Conservation (phyloP, 2,888 invertebrate species). For the Drosophila kambysellisi region DNA sequence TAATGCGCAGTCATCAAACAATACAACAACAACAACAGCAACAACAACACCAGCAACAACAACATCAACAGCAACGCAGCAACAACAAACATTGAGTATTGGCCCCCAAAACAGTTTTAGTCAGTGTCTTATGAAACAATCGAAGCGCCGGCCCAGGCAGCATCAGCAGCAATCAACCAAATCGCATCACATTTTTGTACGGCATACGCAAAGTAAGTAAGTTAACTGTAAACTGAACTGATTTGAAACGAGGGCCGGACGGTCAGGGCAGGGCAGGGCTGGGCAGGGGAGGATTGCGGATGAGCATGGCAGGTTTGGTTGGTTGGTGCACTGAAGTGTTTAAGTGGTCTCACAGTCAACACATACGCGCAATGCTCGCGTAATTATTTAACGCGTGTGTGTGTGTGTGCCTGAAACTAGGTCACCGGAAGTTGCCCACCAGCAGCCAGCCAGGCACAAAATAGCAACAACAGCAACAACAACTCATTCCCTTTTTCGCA, state of each 20-base stretch:
- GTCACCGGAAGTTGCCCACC: constrained; percentile 67
- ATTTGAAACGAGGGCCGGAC: constrained; percentile 9
- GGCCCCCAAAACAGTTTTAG: constrained; percentile 22
- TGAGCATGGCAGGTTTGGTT: constrained; percentile 2
- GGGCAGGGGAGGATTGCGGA: not conserved
- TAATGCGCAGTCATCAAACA: constrained; percentile 77
- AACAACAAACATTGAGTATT: constrained; percentile 62
- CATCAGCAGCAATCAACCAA: constrained; percentile 55
- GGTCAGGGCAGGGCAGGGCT: not conserved
- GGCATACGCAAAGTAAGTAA: constrained; percentile 78
- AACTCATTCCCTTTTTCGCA: constrained; percentile 1
- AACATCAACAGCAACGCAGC: constrained; percentile 22
- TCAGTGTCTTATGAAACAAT: constrained; percentile 74
- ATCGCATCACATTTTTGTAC: constrained; percentile 70
- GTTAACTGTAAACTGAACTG: constrained; percentile 55
- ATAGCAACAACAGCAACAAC: constrained; percentile 17
- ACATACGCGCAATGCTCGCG: constrained; percentile 48
- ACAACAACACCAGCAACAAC: constrained; percentile 28
- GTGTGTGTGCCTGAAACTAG: constrained; percentile 56
- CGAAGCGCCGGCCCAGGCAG: constrained; percentile 66
- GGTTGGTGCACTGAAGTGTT: constrained; percentile 33
- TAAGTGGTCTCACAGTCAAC: constrained; percentile 51
- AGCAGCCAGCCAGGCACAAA: constrained; percentile 36
- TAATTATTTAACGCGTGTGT: constrained; percentile 61
- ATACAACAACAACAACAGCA: constrained; percentile 42